These are phyloP conservation scores for Cyclophora albipunctata DNA, from an alignment of 2,888 invertebrate species.

Conservation along the genomic window DNA sequence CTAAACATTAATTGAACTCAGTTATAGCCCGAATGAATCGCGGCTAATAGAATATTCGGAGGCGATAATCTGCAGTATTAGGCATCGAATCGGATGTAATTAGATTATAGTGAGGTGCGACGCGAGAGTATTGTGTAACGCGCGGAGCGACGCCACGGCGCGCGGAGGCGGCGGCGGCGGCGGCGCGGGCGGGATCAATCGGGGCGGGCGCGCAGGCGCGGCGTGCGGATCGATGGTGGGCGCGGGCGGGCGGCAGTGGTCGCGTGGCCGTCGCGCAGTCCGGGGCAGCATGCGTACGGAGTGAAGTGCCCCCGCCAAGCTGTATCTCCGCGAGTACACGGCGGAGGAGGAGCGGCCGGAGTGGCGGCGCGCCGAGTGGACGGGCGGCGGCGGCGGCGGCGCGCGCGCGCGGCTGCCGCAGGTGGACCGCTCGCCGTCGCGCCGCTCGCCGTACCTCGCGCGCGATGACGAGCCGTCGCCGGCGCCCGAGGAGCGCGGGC, in stretches of 20 bases:
- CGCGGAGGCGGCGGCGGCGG: conserved; percentile 10
- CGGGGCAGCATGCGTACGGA: conserved; percentile 60
- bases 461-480: conserved; percentile 86
- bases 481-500: conserved; percentile 90
- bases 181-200: conserved; percentile 29
- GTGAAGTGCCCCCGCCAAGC: conserved; percentile 69
- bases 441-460: conserved; percentile 86
- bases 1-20: no score
- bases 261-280: conserved; percentile 67
- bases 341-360: conserved; percentile 74
- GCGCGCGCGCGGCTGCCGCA: conserved; percentile 84
- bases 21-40: no score
- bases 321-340: conserved; percentile 74
- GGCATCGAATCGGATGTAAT: neutral
- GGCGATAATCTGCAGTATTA: no score
- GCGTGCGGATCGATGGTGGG: conserved; percentile 50
- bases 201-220: conserved; percentile 46
- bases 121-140: neutral
- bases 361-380: conserved; percentile 71
- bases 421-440: conserved; percentile 92
- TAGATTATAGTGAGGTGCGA: neutral
- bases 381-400: conserved; percentile 42
- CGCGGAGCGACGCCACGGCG: neutral
- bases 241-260: conserved; percentile 56
- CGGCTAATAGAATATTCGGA: no score